Conservation (phyloP, 2,888 invertebrate genomes). For the Epistrophe grossulariae region DNA sequence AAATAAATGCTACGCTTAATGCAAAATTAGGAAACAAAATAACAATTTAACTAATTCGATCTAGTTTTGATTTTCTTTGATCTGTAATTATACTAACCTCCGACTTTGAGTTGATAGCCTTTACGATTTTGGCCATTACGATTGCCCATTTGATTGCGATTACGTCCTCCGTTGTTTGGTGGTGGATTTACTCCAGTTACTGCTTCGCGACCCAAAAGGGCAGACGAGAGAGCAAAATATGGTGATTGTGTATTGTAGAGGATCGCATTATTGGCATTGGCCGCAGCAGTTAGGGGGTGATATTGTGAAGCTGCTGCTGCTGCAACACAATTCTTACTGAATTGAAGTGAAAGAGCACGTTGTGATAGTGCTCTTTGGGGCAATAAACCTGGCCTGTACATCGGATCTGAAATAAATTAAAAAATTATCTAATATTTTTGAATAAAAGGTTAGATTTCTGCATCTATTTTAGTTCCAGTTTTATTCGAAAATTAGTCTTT, state of each 20-base stretch:
- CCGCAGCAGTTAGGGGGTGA: slow-evolving; percentile 70
- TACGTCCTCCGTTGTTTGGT: slow-evolving; percentile 53
- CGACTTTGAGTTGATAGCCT: slow-evolving; percentile 79
- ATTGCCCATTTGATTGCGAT: slow-evolving; percentile 66
- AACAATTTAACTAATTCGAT: slow-evolving; percentile 46
- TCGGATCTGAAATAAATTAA: slow-evolving; percentile 72
- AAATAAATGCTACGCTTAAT: slow-evolving; percentile 46
- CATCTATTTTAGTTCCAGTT: too few species aligned
- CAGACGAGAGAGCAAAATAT: slow-evolving; percentile 77
- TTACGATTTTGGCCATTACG: slow-evolving; percentile 74
- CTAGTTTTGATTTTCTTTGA: slow-evolving; percentile 44
- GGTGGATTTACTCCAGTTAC: slow-evolving; percentile 76
- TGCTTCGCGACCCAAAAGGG: slow-evolving; percentile 74
- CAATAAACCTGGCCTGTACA: slow-evolving; percentile 77
- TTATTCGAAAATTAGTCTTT: too few species aligned
- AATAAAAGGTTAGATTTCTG: too few species aligned
- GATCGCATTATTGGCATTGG: slow-evolving; percentile 73
- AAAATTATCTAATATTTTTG: too few species aligned
- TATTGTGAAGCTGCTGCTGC: slow-evolving; percentile 61
- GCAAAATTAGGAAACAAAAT: slow-evolving; percentile 55
- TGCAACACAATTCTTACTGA: slow-evolving; percentile 72
- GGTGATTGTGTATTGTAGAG: slow-evolving; percentile 77
- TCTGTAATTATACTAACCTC: slow-evolving; percentile 76
- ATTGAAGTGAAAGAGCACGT: slow-evolving; percentile 66
- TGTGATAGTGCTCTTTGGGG: slow-evolving; percentile 66